Percentiles rank a stretch among this genome's conserved stretches.
phyloP scores from a whole-genome alignment of 1,140 invertebrate species.

The Bombus breviceps region DNA sequence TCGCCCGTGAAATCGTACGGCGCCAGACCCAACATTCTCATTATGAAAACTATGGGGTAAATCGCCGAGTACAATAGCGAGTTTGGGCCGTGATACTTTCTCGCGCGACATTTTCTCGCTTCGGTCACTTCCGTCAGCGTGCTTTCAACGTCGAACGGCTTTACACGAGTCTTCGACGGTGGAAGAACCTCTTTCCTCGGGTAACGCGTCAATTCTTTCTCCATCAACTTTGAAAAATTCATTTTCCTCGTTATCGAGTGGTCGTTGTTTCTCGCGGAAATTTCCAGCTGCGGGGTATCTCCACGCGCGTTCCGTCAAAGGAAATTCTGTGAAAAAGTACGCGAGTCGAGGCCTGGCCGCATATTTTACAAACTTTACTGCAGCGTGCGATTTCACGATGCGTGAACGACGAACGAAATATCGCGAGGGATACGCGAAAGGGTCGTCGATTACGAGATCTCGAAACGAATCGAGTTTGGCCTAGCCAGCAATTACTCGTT shows the following conservation, averaged over 20 bases:
- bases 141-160: slow-evolving; percentile 34
- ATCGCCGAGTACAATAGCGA: slow-evolving; percentile 73
- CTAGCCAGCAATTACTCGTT: neutral
- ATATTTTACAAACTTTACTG: neutral
- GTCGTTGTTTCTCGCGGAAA: neutral
- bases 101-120: neutral
- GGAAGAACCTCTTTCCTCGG: neutral
- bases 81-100: slow-evolving; percentile 61
- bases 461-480: neutral
- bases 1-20: slow-evolving; percentile 74
- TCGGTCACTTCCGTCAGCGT: neutral
- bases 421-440: neutral
- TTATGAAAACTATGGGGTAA: slow-evolving; percentile 68
- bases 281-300: neutral
- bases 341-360: neutral
- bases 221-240: neutral
- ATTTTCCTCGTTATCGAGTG: neutral
- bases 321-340: neutral
- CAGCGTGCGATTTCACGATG: too few relatives aligned
- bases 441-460: neutral
- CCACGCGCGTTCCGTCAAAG: neutral
- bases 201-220: neutral
- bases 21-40: slow-evolving; percentile 73
- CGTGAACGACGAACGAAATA: neutral
- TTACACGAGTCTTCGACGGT: neutral